Base-by-base conservation (phyloP, 2,888 invertebrate genomes). In the Lithodes maja region DNA sequence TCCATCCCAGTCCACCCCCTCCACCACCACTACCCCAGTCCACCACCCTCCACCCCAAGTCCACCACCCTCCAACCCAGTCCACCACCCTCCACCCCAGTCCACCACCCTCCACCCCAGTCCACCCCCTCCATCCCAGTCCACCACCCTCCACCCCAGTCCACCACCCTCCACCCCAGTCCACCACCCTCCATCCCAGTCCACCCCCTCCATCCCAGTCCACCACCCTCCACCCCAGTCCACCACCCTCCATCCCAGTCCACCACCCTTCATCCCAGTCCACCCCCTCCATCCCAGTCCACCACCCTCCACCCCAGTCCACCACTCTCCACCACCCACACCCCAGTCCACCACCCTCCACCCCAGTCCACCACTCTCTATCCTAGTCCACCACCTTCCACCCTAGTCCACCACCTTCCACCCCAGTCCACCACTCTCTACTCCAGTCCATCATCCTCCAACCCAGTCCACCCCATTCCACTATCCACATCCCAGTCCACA, bases 381-480 rank as follows among this genome's bases (percentile, higher is more conserved):
- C 82, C 68, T 68, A 1, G 78, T 33, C 78, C 78, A 52, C n/a
- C 3, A 17, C 33, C n/a, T n/a, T 74, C 5, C n/a, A 3, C 5
- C 17, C 77, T 49, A 49, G 9, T 77, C 17, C 17, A 77, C 17
- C 77, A 77, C 17, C 49, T 49, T 49, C 9, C 3, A 17, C 3
- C 50, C 50, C 77, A 77, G 49, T 9, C 50, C 9, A 77, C 9
- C n/a, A 1, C 17, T n/a, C 78, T 53, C 50, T 9, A 1, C n/a
- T n/a, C n/a, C n/a, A 17, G 0, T 74, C 74, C n/a, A 17, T 1
- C 74, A 52, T 15, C 53, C 79, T 17, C 9, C 79, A 15, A 12
- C 68, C 68, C 82, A 1, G 78, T 33, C 78, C 78, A 52, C 82
- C 68, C 82, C 0, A 52, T 33, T 52, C 78, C n/a, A 74, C 3